A percentile compares a stretch with the other conserved stretches of the same genome.
Evolutionary conservation across 2,113 vertebrate genomes (phyloP).

Genomic region (Accipiter virgatus): DNA sequence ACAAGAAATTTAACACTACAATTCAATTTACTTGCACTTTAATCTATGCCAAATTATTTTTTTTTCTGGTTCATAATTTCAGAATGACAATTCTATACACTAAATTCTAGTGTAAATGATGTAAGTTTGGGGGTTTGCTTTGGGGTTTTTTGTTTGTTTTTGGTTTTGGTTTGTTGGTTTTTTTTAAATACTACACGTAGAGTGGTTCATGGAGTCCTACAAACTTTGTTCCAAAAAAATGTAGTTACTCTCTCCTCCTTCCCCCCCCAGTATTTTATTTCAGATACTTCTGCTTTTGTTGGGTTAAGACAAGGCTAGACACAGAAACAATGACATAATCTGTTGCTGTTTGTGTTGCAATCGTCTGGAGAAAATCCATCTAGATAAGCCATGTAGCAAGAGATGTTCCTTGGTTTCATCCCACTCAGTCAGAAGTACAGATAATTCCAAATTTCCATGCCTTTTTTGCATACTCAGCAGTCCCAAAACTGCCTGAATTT

Average conservation of each 20-base stretch:
- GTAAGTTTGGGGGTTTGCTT: not conserved
- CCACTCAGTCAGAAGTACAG: not conserved
- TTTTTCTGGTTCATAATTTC: not conserved
- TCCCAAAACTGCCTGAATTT: not conserved
- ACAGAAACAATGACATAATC: constrained; percentile 10
- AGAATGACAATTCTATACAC: not conserved
- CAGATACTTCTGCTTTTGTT: constrained; percentile 25
- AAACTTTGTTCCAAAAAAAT: not conserved
- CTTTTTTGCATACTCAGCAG: not conserved
- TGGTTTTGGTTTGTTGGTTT: no score
- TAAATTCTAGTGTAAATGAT: not conserved
- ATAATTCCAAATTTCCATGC: not conserved
- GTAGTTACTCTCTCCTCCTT: not conserved
- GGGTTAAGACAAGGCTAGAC: not conserved
- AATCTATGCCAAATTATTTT: not conserved
- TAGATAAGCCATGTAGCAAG: not conserved
- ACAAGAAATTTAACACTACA: not conserved
- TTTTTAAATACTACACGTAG: not conserved
- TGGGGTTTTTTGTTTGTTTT: no score
- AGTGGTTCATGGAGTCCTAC: not conserved
- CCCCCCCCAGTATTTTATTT: not conserved
- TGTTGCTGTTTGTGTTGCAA: not conserved
- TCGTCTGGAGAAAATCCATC: not conserved
- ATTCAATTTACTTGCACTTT: not conserved
- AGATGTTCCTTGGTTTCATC: not conserved